Conservation (phyloP, 2,797 vertebrate genomes). For the Percopsis omiscomaycus region DNA sequence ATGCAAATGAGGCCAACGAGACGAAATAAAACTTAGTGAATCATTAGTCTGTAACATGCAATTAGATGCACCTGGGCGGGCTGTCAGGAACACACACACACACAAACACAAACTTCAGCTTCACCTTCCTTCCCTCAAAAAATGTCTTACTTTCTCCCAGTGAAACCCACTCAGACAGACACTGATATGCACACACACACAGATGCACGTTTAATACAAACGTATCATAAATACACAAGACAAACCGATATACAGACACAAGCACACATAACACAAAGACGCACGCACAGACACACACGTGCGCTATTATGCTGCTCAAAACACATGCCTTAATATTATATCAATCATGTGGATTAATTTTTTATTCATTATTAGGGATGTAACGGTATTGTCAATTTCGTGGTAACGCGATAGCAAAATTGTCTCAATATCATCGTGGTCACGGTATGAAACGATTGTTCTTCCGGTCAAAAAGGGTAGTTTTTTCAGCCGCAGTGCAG, state of each 20-base stretch:
- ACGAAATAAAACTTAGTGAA: slow-evolving; percentile 35
- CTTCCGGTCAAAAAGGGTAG: no score
- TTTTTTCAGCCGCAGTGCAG: no score
- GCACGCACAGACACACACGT: background rate
- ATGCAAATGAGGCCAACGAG: slow-evolving; percentile 42
- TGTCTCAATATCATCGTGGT: no score
- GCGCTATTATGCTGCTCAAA: background rate
- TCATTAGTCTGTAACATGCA: slow-evolving; percentile 42
- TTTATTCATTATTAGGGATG: no score
- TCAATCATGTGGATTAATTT: no score
- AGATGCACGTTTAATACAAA: no score
- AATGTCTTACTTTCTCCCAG: background rate
- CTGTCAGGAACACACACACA: background rate
- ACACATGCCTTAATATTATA: no score
- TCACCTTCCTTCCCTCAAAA: background rate
- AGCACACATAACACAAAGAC: background rate
- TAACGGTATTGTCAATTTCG: no score
- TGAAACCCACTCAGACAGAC: background rate
- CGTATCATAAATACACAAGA: no score
- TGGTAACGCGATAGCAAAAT: no score
- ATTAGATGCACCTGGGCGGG: slow-evolving; percentile 15
- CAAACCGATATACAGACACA: background rate
- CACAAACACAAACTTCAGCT: background rate
- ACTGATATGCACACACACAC: background rate
- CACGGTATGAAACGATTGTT: no score